Evolutionary conservation across 2,113 vertebrate species (phyloP).

Genomic region (Sardina pilchardus): DNA sequence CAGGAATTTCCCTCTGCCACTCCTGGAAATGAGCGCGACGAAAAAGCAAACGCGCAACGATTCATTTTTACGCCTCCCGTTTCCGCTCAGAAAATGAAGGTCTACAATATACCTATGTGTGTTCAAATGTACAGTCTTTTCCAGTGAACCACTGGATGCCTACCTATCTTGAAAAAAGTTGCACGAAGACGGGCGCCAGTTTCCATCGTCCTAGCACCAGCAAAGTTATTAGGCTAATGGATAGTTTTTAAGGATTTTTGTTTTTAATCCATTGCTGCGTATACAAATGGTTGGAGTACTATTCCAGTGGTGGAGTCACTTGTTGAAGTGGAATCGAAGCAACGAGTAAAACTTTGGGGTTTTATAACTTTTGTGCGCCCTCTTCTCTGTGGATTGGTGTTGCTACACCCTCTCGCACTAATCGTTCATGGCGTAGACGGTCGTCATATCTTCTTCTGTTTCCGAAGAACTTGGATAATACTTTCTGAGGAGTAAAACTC

Average conservation of each 20-base stretch:
- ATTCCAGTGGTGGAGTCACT: not conserved
- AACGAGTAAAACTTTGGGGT: constrained; percentile 39
- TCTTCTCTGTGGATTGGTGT: constrained; percentile 41
- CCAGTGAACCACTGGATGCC: not conserved
- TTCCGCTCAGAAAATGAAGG: constrained; percentile 39
- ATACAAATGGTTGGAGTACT: constrained; percentile 4
- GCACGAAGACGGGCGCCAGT: not conserved
- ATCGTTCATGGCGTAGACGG: constrained; percentile 52
- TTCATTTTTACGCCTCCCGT: constrained; percentile 33
- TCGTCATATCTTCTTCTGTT: constrained; percentile 13
- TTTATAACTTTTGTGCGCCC: constrained; percentile 50
- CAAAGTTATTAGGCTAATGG: not conserved
- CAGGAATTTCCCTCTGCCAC: constrained; percentile 76
- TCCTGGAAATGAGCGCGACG: constrained; percentile 63
- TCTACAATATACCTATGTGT: not conserved
- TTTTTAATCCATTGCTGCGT: not conserved
- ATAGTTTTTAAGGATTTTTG: not conserved
- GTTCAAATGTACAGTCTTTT: not conserved
- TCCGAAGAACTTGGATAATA: constrained; percentile 23
- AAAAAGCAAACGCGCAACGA: constrained; percentile 40
- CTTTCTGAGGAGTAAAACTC: constrained; percentile 21
- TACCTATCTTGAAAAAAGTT: not conserved
- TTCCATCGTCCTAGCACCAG: not conserved
- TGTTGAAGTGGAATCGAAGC: constrained; percentile 35
- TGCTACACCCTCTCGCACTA: constrained; percentile 40